Conservation (phyloP, 2,113 vertebrate species). For the Pituophis catenifer region DNA sequence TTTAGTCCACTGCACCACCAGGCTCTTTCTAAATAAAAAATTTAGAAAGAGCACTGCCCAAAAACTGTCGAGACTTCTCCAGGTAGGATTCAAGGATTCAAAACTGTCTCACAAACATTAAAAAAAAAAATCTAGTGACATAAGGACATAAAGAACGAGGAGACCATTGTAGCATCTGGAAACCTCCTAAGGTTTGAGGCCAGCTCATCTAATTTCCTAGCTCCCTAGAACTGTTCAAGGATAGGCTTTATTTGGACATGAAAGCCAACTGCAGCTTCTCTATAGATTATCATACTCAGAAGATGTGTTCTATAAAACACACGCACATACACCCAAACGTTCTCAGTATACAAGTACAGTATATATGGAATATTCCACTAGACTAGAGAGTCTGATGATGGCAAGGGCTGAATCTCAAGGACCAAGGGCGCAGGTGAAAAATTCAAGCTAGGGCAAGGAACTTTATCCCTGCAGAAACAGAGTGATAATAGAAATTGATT, state of each 20-base stretch:
- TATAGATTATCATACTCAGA: background rate
- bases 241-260: background rate
- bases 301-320: background rate
- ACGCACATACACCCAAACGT: background rate
- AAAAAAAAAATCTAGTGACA: background rate
- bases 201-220: background rate
- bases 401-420: background rate
- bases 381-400: background rate
- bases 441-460: background rate
- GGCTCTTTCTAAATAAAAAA: no score
- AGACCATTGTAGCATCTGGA: background rate
- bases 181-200: background rate
- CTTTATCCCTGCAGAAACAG: background rate
- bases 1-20: no score
- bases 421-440: background rate
- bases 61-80: background rate
- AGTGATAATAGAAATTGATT: background rate
- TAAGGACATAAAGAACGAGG: background rate
- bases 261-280: background rate
- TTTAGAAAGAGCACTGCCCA: background rate
- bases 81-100: background rate
- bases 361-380: background rate
- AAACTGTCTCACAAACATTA: background rate
- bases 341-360: background rate
- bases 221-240: background rate